Evolutionary conservation across 1,140 invertebrate species (phyloP).

Genomic region (honey bee (Apis mellifera)): DNA sequence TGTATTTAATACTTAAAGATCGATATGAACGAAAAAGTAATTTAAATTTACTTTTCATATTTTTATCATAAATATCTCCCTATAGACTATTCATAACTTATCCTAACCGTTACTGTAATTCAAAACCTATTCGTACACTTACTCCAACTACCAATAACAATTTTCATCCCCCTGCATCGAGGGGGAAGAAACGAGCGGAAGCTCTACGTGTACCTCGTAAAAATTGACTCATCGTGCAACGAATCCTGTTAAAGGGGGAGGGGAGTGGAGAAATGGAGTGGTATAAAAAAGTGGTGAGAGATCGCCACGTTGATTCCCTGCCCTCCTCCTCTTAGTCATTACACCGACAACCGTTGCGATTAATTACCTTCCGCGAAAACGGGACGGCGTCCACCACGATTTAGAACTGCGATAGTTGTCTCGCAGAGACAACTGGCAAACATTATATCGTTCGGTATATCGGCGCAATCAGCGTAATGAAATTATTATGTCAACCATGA

Average conservation of each 20-base stretch:
- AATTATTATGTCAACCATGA: slow-evolving; percentile 47
- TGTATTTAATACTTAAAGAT: too few relatives aligned
- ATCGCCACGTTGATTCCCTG: background rate
- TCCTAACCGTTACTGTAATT: too few relatives aligned
- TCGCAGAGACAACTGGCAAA: slow-evolving; percentile 20
- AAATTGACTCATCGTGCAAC: slow-evolving; percentile 48
- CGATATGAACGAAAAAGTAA: too few relatives aligned
- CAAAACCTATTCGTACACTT: too few relatives aligned
- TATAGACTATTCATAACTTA: too few relatives aligned
- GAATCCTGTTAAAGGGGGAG: background rate
- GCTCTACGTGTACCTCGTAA: slow-evolving; percentile 1
- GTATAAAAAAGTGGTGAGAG: background rate
- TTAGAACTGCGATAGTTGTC: slow-evolving; percentile 38
- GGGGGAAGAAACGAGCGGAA: background rate
- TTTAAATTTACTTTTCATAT: too few relatives aligned
- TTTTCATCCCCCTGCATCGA: background rate
- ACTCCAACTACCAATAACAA: background rate
- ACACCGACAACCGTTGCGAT: slow-evolving; percentile 44
- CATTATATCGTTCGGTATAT: slow-evolving; percentile 32
- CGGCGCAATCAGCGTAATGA: slow-evolving; percentile 47
- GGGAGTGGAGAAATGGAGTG: background rate
- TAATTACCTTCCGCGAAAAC: slow-evolving; percentile 62
- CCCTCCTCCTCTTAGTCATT: slow-evolving; percentile 50
- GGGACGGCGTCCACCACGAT: slow-evolving; percentile 14
- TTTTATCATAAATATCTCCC: too few relatives aligned